Conservation (phyloP, 92 coral and sea anemone species). For the Pocillopora meandrina region DNA sequence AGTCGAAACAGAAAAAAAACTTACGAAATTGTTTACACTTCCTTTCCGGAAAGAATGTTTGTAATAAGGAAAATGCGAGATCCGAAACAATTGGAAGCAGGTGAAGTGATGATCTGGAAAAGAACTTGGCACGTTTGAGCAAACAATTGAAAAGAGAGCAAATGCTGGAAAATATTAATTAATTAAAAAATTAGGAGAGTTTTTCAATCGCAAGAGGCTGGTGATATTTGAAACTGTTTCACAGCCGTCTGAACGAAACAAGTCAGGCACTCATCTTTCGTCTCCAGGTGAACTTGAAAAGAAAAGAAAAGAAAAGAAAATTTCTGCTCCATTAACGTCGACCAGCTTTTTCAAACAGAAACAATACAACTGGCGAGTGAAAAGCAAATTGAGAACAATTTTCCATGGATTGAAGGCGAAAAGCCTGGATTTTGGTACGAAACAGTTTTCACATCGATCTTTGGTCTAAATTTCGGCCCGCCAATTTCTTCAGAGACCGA, state of each 20-base stretch:
- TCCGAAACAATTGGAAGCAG: constrained; percentile 7
- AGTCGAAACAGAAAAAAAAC: background rate
- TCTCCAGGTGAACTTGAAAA: too few species aligned
- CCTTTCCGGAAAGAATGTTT: background rate
- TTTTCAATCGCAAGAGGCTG: background rate
- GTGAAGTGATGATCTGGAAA: background rate
- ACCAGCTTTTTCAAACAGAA: too few species aligned
- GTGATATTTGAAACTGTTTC: background rate
- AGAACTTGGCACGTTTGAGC: background rate
- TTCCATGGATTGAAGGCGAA: too few species aligned
- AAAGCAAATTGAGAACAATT: too few species aligned
- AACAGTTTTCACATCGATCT: too few species aligned
- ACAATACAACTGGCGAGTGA: too few species aligned
- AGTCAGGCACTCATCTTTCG: background rate
- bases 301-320: too few species aligned
- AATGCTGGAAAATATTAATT: background rate
- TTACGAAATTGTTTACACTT: background rate
- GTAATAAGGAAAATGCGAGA: background rate
- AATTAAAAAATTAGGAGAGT: background rate
- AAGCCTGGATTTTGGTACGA: too few species aligned
- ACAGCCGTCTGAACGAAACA: background rate
- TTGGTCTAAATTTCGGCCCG: background rate
- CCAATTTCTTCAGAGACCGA: background rate
- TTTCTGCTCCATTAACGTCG: too few species aligned
- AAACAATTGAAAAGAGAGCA: background rate